Conservation (phyloP, 1,140 invertebrate species). For the Drosophila arawakana region DNA sequence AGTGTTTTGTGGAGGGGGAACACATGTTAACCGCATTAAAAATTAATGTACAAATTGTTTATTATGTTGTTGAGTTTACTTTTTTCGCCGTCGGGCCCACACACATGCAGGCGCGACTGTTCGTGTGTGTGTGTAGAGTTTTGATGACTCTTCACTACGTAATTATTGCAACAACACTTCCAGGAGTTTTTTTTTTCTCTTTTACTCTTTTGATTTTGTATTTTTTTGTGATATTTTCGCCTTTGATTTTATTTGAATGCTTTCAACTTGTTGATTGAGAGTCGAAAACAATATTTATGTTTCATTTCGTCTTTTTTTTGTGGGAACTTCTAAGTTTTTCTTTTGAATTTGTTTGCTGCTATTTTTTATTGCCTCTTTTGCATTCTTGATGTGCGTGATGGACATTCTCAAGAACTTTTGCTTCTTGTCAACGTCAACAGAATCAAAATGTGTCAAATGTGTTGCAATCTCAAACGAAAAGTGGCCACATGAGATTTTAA, state of each 20-base stretch:
- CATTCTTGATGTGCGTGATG: conserved; percentile 59
- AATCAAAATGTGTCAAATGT: conserved; percentile 59
- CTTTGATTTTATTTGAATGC: conserved; percentile 40
- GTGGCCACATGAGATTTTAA: conserved; percentile 47
- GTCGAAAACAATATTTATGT: conserved; percentile 44
- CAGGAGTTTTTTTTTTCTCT: conserved; percentile 41
- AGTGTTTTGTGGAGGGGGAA: conserved; percentile 38
- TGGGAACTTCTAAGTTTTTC: conserved; percentile 29
- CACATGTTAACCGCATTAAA: conserved; percentile 82
- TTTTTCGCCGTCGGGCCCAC: conserved; percentile 47
- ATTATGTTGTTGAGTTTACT: conserved; percentile 71
- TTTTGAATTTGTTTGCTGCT: conserved; percentile 56
- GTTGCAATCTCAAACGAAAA: conserved; percentile 55
- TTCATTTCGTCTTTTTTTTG: conserved; percentile 13
- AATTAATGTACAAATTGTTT: conserved; percentile 82
- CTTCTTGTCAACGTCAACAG: conserved; percentile 53
- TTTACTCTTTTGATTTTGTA: conserved; percentile 3
- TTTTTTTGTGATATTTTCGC: conserved; percentile 24
- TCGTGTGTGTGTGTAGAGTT: conserved; percentile 35
- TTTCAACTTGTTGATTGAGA: conserved; percentile 62
- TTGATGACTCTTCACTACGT: conserved; percentile 53
- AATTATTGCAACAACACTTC: conserved; percentile 55
- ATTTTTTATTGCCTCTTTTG: conserved; percentile 40
- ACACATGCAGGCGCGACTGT: conserved; percentile 27
- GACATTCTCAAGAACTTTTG: conserved; percentile 74